Base-by-base conservation (phyloP, 2,888 invertebrate species). In the Hypercompe scribonia region DNA sequence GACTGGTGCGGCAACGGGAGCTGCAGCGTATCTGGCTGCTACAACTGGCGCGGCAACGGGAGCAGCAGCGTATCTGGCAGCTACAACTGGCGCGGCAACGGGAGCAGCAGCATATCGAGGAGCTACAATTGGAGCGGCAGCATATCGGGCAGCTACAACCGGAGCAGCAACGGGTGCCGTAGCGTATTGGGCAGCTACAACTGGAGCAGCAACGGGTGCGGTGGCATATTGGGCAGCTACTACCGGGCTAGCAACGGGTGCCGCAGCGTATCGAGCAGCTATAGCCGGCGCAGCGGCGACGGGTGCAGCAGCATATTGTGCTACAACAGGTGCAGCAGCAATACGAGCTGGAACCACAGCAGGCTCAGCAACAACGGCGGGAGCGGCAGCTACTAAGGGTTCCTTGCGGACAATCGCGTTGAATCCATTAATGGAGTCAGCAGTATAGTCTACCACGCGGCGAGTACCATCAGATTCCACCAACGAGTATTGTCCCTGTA, bases 351-450 rank as follows among this genome's bases (percentile, higher is more conserved):
- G 79, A 1, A 89, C 87, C 0, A 90, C 87, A 2, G 88, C 91
- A 0, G 91, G 90, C 70, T 93, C 90, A 15, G 95, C 94, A 58
- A 94, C 92, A 0, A 90, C 93, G 71, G 91, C 93, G 66, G 93
- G 91, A 0, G 90, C 91, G 2, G 91, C 89, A 2, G 91, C 91
- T 3, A 92, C 88, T 42, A 92, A 78, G 0, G 93, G 92, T 76
- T 95, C 94, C 64, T 95, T 94, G 71, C 93, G 92, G 58, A 95
- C 95, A 2, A 93, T 90, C 1, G 95, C 95, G 82, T 94, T 94
- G 81, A 95, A 95, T 24, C 95, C 95, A 72, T 93, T 93, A 33
- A 94, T 84, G 15, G 94, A 83, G 77, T 95, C 95, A 2, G 95
- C 95, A 42, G 90, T 80, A 81, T 95, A 95, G 80, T 94, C 93